A percentile compares a stretch with the other conserved stretches of the same genome.
These are phyloP conservation scores for Acrocephalus kingi DNA, from an alignment of 2,113 vertebrate genomes.

Conservation along the genomic window DNA sequence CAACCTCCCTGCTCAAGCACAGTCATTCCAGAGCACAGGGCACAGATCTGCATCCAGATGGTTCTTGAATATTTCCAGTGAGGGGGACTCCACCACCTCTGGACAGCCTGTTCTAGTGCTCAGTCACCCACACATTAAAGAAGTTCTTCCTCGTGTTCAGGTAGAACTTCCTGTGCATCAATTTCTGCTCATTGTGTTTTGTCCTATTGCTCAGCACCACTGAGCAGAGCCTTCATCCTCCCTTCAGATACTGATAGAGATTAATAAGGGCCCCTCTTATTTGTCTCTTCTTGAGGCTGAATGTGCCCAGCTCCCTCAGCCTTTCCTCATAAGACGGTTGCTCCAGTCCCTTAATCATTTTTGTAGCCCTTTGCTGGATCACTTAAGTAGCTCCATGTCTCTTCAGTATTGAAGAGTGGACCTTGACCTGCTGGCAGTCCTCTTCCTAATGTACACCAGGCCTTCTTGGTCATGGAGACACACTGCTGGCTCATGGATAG, in stretches of 20 bases:
- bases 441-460: not conserved
- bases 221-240: not conserved
- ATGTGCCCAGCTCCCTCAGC: rapidly evolving
- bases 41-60: not conserved
- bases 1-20: not conserved
- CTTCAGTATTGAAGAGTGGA: not conserved
- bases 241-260: not conserved
- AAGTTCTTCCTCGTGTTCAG: not conserved
- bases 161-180: not conserved
- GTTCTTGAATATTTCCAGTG: not conserved
- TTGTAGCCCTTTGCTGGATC: rapidly evolving
- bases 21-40: not conserved
- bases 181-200: not conserved
- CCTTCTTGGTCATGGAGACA: not conserved
- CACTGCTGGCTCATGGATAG: not conserved
- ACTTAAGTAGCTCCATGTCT: not conserved
- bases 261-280: not conserved
- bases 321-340: not conserved
- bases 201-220: not conserved
- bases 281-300: not conserved
- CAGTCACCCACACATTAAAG: not conserved
- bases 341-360: not conserved
- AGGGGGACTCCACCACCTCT: not conserved
- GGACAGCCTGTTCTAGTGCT: not conserved
- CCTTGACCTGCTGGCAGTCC: not conserved